Evolutionary conservation across 1,140 invertebrate species (phyloP), one percentile per base, ranked within the genome.

Genomic region (Halesus radiatus): DNA sequence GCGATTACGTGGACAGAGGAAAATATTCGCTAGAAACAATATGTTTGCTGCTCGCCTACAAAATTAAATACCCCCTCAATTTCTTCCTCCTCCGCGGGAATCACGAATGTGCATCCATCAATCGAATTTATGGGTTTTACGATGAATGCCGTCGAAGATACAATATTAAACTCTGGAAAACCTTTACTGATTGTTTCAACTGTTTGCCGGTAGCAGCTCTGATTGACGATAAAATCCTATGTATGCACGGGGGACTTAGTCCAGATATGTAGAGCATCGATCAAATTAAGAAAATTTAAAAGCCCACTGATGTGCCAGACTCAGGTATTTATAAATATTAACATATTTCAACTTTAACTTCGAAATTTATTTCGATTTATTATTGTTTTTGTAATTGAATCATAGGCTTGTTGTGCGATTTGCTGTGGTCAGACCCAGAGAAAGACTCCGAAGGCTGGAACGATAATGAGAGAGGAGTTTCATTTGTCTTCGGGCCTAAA

Each of bases 61-160:
- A 98, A 91, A 97, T 98, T 85, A 97, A 98, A 90, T 98, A 97
- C 89, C 96, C 97, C 60, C 96, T 98, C 87, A 98, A 98, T 88
- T 98, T 98, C 90, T 98, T 98, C 87, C 89, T 96, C 82, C 88
- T 94, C 66, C 90, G 97, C 85, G 97, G 97, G 84, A 97, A 97
- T 87, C 95, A 97, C 85, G 95, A 97, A 86, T 96, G 95, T 87
- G 95, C 95, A 74, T 94, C 93, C 86, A 96, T 96, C 87, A 96
- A 96, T 88, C 92, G 95, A 87, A 96, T 96, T 87, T 97, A 97
- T 89, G 87, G 92, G 79, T 96, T 96, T 86, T 96, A 96, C 85
- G 94, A 95, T 86, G 95, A 95, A 88, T 95, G 95, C 92, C 94
- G 93, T 88, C 89, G 95, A 85, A 89, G 96, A 77, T 97, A 93